Conservation (phyloP, 2,797 vertebrate genomes). For the Silurus aristotelis region DNA sequence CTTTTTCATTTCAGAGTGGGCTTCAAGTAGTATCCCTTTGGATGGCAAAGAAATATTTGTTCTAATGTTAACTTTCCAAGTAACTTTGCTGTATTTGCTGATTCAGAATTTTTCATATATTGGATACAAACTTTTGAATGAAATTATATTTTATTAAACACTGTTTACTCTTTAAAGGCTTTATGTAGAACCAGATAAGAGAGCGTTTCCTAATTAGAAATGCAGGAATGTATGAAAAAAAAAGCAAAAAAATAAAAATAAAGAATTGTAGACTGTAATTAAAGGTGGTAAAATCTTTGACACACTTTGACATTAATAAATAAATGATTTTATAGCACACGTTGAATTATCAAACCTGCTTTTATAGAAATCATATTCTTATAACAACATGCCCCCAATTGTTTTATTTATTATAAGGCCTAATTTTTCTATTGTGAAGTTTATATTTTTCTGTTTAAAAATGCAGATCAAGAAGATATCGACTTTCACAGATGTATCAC, state of each 20-base stretch:
- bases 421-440: not conserved
- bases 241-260: no score
- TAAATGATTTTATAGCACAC: not conserved
- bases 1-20: not conserved
- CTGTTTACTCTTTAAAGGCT: not conserved
- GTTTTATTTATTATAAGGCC: not conserved
- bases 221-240: no score
- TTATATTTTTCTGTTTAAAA: not conserved
- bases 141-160: not conserved
- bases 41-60: not conserved
- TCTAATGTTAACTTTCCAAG: not conserved
- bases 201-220: not conserved
- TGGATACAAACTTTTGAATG: not conserved
- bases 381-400: not conserved
- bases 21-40: not conserved
- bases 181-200: not conserved
- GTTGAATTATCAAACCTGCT: not conserved
- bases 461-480: constrained; percentile 57
- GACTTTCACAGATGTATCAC: constrained; percentile 75
- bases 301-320: not conserved
- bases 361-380: not conserved
- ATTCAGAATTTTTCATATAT: not conserved
- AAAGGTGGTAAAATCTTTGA: not conserved
- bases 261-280: not conserved
- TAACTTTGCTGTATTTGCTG: not conserved